Evolutionary conservation across 2,797 vertebrate genomes (phyloP), one percentile per base, ranked within the genome.

Genomic region (Varecia variegata): DNA sequence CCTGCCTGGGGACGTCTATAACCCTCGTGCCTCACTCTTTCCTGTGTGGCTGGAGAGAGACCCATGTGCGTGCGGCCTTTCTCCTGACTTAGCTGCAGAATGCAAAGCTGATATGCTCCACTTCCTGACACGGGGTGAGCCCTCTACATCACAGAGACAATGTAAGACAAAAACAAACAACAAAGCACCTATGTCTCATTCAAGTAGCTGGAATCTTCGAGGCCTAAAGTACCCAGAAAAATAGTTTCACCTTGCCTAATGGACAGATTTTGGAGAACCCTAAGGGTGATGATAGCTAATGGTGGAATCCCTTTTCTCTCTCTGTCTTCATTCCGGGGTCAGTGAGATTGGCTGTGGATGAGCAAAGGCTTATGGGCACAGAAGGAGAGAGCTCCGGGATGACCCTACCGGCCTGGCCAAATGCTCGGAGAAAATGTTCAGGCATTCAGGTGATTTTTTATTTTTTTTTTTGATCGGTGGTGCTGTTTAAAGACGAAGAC

Each of bases 401-500:
- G 45, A 79, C 47, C 5, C 52, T 74, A 2, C 15, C 20, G 8
- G 11, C 20, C 58, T 0, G 3, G 40, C 54, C 13, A 3, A 58
- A 21, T 2, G 58, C 56, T 67, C 83, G 20, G 77, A 80, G 77
- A 79, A 95, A 86, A 76, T 1, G 17, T 52, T 65, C 62, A 32
- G 82, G 40, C 1, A 12, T 52, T 65, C 62, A 32, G 85, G 35
- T 20, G 21, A 77, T 54, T 62, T 70, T 62, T 38, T 60, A 23
- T 76, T 70, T 62, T 77, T 60, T n/a, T 76, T 45, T 45, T 70
- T 45, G 38, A 93, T 91, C 0, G 0, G 27, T 30, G 20, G 23
- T 30, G 20, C 73, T 93, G 58, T 96, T 93, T 95, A 86, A 85
- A 94, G 82, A 89, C 2, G 4, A 94, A 94, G 80, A 60, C 27